Percentiles rank a stretch among this genome's conserved stretches.
These are phyloP conservation scores for Heteromyza rotundicornis DNA, from an alignment of 2,888 invertebrate species.

Conservation along the genomic window DNA sequence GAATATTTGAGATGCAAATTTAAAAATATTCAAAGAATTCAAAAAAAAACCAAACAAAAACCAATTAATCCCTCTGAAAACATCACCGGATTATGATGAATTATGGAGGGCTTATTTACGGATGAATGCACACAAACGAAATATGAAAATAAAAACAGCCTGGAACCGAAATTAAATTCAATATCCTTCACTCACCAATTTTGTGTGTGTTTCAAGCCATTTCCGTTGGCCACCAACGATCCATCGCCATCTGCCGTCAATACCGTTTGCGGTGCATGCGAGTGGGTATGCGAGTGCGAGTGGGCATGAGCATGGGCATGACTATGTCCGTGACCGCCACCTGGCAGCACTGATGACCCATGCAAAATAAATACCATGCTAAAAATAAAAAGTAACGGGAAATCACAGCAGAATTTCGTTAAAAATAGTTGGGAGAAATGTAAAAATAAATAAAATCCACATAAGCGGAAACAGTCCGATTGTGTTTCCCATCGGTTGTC, in stretches of 20 bases:
- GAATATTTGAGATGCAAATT: constrained; percentile 16
- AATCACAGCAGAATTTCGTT: neutral
- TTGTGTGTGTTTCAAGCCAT: constrained; percentile 29
- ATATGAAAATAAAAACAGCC: too few species aligned
- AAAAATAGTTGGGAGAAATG: neutral
- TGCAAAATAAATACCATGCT: constrained; percentile 83
- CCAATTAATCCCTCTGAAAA: too few species aligned
- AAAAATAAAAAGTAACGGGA: constrained; percentile 41
- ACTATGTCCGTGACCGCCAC: constrained; percentile 61
- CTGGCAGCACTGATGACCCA: constrained; percentile 66
- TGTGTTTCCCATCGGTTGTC: too few species aligned
- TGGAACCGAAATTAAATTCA: neutral
- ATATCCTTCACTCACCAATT: constrained; percentile 33
- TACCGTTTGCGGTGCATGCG: constrained; percentile 23
- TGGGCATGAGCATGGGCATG: constrained; percentile 55
- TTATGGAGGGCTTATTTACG: too few species aligned
- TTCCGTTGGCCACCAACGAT: constrained; percentile 22
- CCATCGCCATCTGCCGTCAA: neutral
- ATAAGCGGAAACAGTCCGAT: neutral
- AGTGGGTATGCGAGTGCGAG: constrained; percentile 29
- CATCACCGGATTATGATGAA: too few species aligned
- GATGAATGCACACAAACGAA: too few species aligned
- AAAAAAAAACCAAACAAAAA: too few species aligned
- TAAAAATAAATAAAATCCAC: neutral
- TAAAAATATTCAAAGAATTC: too few species aligned